A percentile compares a stretch with the other conserved stretches of the same genome.
phyloP scores from a whole-genome alignment of 92 coral and sea anemone genomes.

The Epizoanthus illoricatus region DNA sequence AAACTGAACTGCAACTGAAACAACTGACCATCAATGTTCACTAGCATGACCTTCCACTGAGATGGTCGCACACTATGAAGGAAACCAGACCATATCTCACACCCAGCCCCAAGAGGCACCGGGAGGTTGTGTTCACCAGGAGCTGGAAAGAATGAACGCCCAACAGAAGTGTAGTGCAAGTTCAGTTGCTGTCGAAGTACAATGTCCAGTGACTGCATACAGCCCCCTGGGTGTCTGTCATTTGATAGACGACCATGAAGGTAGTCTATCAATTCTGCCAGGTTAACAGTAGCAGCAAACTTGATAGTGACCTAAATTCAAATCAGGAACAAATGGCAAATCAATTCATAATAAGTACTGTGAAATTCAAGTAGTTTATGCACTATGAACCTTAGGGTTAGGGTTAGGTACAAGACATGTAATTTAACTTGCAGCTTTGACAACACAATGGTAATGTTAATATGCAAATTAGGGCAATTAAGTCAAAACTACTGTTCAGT shows the following conservation, averaged over 20 bases:
- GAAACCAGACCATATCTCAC: conserved; percentile 55
- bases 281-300: conserved; percentile 15
- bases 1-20: no score
- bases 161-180: conserved; percentile 45
- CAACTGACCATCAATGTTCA: conserved; percentile 55
- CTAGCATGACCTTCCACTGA: conserved; percentile 52
- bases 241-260: conserved; percentile 27
- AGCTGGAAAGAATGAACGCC: conserved; percentile 45
- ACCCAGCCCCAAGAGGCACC: conserved; percentile 51
- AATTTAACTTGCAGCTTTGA: neutral
- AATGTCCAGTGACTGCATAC: conserved; percentile 49
- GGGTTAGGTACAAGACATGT: no score
- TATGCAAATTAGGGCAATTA: neutral
- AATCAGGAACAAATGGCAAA: conserved; percentile 6
- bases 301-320: conserved; percentile 19
- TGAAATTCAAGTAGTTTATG: no score
- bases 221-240: conserved; percentile 36
- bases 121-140: conserved; percentile 22
- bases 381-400: no score
- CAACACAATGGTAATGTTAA: neutral
- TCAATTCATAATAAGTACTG: neutral
- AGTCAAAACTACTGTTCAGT: neutral
- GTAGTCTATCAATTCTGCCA: conserved; percentile 13
- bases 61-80: conserved; percentile 51
- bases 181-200: conserved; percentile 49